A percentile compares a stretch with the other conserved stretches of the same genome.
Conservation (phyloP, 2,888 invertebrate genomes). For the Xestia rhomboidea region DNA sequence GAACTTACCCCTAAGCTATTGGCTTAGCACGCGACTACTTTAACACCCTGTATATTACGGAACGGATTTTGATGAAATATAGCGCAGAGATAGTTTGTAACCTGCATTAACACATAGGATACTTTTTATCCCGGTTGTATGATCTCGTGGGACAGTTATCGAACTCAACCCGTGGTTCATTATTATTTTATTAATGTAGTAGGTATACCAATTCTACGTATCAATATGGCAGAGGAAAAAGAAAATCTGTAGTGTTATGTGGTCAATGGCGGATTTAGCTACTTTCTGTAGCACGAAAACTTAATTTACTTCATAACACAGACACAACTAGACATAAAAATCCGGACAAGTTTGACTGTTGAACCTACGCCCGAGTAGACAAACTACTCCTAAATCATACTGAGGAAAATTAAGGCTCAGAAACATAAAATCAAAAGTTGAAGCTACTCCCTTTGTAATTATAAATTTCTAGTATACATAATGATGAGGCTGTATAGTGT, state of each 20-base stretch:
- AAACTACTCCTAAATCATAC: not conserved
- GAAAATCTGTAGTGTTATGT: not conserved
- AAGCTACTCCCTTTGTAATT: constrained; percentile 9
- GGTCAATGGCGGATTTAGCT: not conserved
- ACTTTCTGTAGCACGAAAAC: not conserved
- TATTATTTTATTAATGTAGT: no score
- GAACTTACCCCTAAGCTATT: no score
- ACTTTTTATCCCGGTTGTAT: no score
- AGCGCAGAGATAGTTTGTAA: no score
- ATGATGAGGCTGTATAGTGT: constrained; percentile 26
- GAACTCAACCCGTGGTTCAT: no score
- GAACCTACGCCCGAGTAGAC: no score
- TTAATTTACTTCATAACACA: not conserved
- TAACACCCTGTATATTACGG: no score
- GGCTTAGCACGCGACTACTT: no score
- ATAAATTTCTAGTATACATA: constrained; percentile 22
- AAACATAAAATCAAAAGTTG: not conserved
- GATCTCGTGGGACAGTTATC: no score
- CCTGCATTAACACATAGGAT: no score
- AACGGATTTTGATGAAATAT: no score
- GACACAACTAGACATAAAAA: not conserved
- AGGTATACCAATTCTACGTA: not conserved
- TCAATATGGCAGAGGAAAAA: not conserved
- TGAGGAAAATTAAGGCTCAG: not conserved
- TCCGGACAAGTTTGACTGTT: not conserved